Conservation (phyloP, 2,113 vertebrate genomes). For the Tragelaphus scriptus region DNA sequence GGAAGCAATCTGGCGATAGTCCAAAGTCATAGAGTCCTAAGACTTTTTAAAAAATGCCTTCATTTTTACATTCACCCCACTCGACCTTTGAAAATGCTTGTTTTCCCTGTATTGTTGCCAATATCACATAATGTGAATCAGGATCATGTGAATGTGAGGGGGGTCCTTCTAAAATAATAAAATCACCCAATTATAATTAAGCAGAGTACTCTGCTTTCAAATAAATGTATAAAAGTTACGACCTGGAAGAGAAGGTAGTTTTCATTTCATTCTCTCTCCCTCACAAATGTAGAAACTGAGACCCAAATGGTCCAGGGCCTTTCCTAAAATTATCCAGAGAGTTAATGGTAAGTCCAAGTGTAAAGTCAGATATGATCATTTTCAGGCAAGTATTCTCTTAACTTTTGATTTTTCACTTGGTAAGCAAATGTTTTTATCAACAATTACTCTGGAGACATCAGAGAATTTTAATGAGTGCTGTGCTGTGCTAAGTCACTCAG, state of each 20-base stretch:
- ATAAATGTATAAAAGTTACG: neutral
- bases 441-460: neutral
- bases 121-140: neutral
- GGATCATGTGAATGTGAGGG: neutral
- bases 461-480: neutral
- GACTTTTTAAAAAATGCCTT: neutral
- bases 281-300: neutral
- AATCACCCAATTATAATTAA: neutral
- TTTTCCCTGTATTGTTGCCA: neutral
- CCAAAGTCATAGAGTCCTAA: neutral
- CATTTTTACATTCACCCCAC: neutral
- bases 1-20: neutral
- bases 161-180: neutral
- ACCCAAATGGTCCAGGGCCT: neutral
- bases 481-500: neutral
- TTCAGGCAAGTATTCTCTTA: neutral
- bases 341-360: neutral
- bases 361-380: neutral
- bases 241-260: neutral
- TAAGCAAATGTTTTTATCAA: neutral
- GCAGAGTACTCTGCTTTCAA: neutral
- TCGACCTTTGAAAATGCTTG: neutral
- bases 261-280: neutral
- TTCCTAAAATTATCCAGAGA: neutral
- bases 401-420: neutral